Base-by-base conservation (phyloP, 92 coral and sea anemone genomes). In the Scolanthus callimorphus region DNA sequence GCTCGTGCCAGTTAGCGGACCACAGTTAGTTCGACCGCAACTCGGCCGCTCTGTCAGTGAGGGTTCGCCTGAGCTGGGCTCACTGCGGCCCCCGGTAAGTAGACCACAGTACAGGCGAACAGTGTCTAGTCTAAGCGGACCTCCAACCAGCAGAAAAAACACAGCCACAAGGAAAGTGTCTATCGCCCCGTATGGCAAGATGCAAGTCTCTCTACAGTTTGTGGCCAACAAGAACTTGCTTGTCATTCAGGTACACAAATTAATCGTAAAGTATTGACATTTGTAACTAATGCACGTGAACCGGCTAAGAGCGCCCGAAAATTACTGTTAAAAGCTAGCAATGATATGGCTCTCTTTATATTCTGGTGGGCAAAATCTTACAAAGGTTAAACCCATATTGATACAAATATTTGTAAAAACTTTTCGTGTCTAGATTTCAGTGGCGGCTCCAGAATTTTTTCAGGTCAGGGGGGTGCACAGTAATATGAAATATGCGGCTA, bases 171-270 rank as follows among this genome's bases (percentile, higher is more conserved):
- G 74, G 49, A 88, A 64, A 34, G 37, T 37, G 1, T 88, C 96
- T 17, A 59, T 78, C n/a, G 77, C 86, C 4, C 96, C 90, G 4
- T 78, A 78, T 25, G 96, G 90, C 37, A 88, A 88, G 31, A 64
- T 88, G 28, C 90, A 88, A 59, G 79, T 78, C 2, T 67, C 96
- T 21, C 50, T 88, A 12, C 85, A 69, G 23, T 88, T 72, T 62
- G 77, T 67, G 49, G 50, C 89, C 4, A 52, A 31, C 23, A 88
- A 82, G 49, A 82, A 74, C 51, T 34, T 87, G 24, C 85, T 87
- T 15, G 65, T 87, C 25, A 76, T 87, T 25, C 86, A 87, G 96
- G 96, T 85, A 19, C n/a, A n/a, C n/a, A n/a, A n/a, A n/a, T n/a
- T n/a, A n/a, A n/a, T n/a, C n/a, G n/a, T n/a, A n/a, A n/a, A n/a